phyloP scores from a whole-genome alignment of 2,113 vertebrate species.

The Sphaerodactylus townsendi region DNA sequence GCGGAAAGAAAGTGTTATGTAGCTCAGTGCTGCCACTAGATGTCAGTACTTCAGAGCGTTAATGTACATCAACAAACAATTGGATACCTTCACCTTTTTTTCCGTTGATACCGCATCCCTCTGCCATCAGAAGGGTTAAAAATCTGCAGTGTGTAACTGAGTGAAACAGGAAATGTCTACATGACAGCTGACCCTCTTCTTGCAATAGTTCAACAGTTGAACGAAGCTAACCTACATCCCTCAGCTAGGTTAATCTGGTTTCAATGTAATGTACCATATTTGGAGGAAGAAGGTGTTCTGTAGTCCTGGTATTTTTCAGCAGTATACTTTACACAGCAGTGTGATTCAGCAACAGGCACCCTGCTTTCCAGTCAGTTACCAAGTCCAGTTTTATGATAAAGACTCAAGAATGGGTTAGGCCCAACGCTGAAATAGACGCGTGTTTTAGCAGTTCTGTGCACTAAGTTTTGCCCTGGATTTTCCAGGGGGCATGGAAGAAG shows the following conservation, averaged over 20 bases:
- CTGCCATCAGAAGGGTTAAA: not conserved
- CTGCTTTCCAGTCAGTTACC: too few species aligned
- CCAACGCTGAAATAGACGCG: too few species aligned
- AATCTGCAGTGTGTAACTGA: not conserved
- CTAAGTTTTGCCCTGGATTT: too few species aligned
- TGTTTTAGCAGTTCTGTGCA: too few species aligned
- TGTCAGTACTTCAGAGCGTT: conserved; percentile 57
- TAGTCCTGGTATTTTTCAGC: too few species aligned
- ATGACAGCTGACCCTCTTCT: rapidly evolving
- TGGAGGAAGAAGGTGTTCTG: not conserved
- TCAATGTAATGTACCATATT: too few species aligned
- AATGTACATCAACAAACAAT: not conserved
- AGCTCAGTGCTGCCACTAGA: conserved; percentile 49
- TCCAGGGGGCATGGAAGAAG: too few species aligned
- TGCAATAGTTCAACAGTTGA: not conserved
- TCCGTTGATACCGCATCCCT: not conserved
- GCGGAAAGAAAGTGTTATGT: not conserved
- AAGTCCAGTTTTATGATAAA: too few species aligned
- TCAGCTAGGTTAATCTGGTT: not conserved
- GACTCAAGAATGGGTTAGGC: too few species aligned
- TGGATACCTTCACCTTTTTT: not conserved
- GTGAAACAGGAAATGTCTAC: not conserved
- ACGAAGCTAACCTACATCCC: not conserved
- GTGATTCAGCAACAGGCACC: too few species aligned
- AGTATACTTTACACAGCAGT: too few species aligned